Base-by-base conservation (phyloP, 2,797 vertebrate species). In the Sebastiscus tertius region DNA sequence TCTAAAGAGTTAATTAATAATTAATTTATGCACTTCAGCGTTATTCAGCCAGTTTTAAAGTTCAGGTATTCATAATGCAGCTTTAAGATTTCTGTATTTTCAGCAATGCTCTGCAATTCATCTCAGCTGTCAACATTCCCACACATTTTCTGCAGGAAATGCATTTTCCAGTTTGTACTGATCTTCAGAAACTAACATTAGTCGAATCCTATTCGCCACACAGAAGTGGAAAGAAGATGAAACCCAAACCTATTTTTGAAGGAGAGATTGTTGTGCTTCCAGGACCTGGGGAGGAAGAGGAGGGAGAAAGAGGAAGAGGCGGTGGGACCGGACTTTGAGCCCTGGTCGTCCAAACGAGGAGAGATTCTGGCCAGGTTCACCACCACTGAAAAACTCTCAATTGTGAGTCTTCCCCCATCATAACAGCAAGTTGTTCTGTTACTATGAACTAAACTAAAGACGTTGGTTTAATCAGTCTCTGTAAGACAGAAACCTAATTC, bases 341-440 rank as follows among this genome's bases (percentile, higher is more conserved):
- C 96, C 0, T 99, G 98, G 98, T 95, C 97, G 1, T 94, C 87
- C 66, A 99, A 98, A 85, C 96, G 98, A 14, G 96, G 96, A 12
- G 98, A 99, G 72, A 99, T 99, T 88, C 95, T 99, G 68, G 93
- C 97, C 71, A 95, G 97, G 78, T 99, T 99, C 89, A 99, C 98
- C 7, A 99, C 98, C 55, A 99, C 97, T 0, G 98, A 99, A 86
- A 99, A 98, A 70, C 97, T 99, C 2, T 99, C 98, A 1, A 99
- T 99, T 20, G 98, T 99, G 91, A 97, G 98, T 96, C 16, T 1
- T 39, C 61, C 33, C 39, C 33, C 61, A 14, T 34, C 33, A 24
- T 0, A 67, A 46, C 31, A 66, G 12, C 10, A 31, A 31, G 46
- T 26, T 33, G 7, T 33, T 61, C 1, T 67, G 52, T 56, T 42